Evolutionary conservation across 2,113 vertebrate genomes (phyloP).

Genomic region (Festucalex cinctus): DNA sequence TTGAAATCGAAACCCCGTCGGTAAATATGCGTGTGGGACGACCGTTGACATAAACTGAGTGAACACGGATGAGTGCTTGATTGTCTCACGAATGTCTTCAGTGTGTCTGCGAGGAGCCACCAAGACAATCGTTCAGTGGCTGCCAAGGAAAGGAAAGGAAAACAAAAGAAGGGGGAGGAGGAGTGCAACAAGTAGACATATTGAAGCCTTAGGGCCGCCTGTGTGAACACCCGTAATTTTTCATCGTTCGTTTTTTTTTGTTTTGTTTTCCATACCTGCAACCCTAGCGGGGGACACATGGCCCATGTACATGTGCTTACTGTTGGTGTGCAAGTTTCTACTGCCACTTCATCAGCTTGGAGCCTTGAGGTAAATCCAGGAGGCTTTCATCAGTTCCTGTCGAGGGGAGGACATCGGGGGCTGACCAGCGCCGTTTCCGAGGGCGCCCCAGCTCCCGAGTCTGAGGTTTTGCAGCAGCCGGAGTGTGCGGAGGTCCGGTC

Average conservation of each 20-base stretch:
- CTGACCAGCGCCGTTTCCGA: conserved; percentile 76
- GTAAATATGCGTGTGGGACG: conserved; percentile 62
- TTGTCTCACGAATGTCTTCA: conserved; percentile 73
- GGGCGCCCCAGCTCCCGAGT: conserved; percentile 44
- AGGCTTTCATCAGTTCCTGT: conserved; percentile 53
- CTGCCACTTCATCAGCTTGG: conserved; percentile 74
- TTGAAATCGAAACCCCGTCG: conserved; percentile 71
- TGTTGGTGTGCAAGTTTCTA: conserved; percentile 58
- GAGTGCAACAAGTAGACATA: conserved; percentile 15
- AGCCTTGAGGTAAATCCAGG: conserved; percentile 75
- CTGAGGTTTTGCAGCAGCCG: conserved; percentile 19
- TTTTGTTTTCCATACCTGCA: conserved; percentile 69
- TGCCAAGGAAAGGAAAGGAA: not conserved
- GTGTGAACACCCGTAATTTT: conserved; percentile 52
- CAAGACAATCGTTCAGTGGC: conserved; percentile 46
- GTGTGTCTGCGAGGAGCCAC: conserved; percentile 61
- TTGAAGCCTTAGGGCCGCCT: conserved; percentile 45
- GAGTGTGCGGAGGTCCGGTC: conserved; percentile 16
- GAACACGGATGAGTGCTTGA: conserved; percentile 74
- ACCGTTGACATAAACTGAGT: conserved; percentile 72
- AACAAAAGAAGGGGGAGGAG: conserved; percentile 1
- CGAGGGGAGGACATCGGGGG: conserved; percentile 62
- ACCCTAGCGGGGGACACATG: conserved; percentile 63
- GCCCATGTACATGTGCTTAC: conserved; percentile 63
- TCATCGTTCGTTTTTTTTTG: conserved; percentile 38